Conservation (phyloP, 2,888 invertebrate genomes). For the Eristalis intricaria region DNA sequence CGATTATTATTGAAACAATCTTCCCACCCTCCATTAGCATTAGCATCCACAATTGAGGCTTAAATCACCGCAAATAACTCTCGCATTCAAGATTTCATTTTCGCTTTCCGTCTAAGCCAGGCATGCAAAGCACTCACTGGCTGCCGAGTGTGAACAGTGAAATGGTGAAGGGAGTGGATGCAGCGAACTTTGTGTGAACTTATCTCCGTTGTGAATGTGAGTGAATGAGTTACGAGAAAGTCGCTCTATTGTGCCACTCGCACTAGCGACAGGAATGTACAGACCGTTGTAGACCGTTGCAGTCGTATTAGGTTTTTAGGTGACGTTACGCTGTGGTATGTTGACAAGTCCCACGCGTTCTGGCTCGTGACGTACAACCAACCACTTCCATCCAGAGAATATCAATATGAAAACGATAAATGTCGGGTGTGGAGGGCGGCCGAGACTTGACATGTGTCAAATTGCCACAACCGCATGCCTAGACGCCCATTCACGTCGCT, state of each 20-base stretch:
- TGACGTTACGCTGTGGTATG: conserved; percentile 45
- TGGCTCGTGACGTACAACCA: conserved; percentile 41
- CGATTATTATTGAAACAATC: conserved; percentile 62
- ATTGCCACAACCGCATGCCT: conserved; percentile 50
- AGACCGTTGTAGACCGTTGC: conserved; percentile 13
- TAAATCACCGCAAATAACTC: conserved; percentile 41
- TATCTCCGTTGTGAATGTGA: neutral
- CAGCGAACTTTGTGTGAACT: neutral
- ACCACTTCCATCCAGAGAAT: conserved; percentile 46
- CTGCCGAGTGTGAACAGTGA: neutral
- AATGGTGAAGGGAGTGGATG: neutral
- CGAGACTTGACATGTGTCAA: conserved; percentile 60
- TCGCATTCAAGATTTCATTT: conserved; percentile 52
- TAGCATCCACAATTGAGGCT: conserved; percentile 59
- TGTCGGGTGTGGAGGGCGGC: conserved; percentile 18
- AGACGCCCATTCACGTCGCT: conserved; percentile 56
- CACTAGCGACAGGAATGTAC: conserved; percentile 1
- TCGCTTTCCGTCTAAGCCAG: conserved; percentile 34
- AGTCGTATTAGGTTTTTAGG: conserved; percentile 41
- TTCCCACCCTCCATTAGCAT: conserved; percentile 67
- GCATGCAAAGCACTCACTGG: neutral
- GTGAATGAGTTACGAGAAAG: conserved; percentile 25
- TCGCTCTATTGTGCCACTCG: conserved; percentile 20
- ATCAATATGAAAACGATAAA: conserved; percentile 43
- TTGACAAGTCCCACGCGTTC: conserved; percentile 57